phyloP scores from a whole-genome alignment of 2,113 vertebrate species.

The Mesoclemmys tuberculata region DNA sequence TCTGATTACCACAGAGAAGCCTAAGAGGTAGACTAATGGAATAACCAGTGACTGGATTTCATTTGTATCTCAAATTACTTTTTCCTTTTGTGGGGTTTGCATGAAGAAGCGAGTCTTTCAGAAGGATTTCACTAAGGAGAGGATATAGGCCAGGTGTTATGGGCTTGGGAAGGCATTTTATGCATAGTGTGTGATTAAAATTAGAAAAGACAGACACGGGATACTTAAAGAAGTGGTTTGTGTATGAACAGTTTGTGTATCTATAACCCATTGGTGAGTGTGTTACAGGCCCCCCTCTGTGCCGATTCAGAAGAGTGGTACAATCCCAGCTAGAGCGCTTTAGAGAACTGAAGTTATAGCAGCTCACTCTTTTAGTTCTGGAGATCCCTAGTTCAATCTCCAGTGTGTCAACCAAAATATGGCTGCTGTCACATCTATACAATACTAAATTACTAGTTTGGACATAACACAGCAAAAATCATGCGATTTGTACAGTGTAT shows the following conservation, averaged over 20 bases:
- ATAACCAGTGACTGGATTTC: neutral
- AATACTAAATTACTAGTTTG: neutral
- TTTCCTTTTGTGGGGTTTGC: neutral
- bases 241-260: accelerated
- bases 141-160: accelerated
- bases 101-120: neutral
- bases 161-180: neutral
- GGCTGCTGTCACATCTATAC: neutral
- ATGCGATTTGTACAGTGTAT: neutral
- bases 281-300: neutral
- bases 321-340: neutral
- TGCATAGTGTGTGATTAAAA: accelerated
- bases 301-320: neutral
- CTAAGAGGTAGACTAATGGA: neutral
- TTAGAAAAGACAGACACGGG: neutral
- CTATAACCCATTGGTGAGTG: accelerated
- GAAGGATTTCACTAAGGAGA: neutral
- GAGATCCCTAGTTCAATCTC: neutral
- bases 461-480: neutral
- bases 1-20: neutral
- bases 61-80: neutral
- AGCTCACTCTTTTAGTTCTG: accelerated
- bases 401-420: neutral
- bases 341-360: neutral
- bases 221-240: neutral